Conservation (phyloP, 2,797 vertebrate genomes). For the Parambassis ranga region DNA sequence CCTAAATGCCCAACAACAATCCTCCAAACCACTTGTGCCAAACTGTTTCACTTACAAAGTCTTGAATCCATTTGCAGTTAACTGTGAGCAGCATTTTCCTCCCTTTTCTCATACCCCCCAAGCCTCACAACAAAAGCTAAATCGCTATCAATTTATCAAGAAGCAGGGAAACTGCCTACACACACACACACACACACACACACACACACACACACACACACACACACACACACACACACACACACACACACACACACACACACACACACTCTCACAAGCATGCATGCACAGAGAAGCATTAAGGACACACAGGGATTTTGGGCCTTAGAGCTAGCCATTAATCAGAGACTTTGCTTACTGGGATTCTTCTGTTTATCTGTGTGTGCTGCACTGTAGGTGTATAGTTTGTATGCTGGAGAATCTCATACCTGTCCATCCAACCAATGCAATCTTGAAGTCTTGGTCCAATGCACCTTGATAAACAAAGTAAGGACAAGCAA, state of each 20-base stretch:
- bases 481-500: conserved; percentile 20
- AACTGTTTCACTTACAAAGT: conserved; percentile 47
- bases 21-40: conserved; percentile 30
- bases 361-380: conserved; percentile 17
- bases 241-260: not conserved
- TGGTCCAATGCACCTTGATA: conserved; percentile 90
- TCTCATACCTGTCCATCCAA: conserved; percentile 95
- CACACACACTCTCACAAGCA: conserved; percentile 1
- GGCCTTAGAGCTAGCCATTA: conserved; percentile 71
- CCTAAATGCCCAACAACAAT: conserved; percentile 10
- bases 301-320: conserved; percentile 49
- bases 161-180: conserved; percentile 45
- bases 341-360: conserved; percentile 66
- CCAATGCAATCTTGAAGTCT: conserved; percentile 95
- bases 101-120: conserved; percentile 19
- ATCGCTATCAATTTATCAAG: conserved; percentile 77
- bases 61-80: conserved; percentile 69
- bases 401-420: not conserved
- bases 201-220: conserved; percentile 13
- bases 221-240: too few species aligned
- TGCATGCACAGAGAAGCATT: conserved; percentile 36
- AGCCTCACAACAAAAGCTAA: conserved; percentile 67
- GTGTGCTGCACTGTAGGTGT: not conserved
- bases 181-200: not conserved
- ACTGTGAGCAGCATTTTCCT: conserved; percentile 64